Evolutionary conservation across 2,888 invertebrate species (phyloP).

Genomic region (Drosophila fulvimacula): DNA sequence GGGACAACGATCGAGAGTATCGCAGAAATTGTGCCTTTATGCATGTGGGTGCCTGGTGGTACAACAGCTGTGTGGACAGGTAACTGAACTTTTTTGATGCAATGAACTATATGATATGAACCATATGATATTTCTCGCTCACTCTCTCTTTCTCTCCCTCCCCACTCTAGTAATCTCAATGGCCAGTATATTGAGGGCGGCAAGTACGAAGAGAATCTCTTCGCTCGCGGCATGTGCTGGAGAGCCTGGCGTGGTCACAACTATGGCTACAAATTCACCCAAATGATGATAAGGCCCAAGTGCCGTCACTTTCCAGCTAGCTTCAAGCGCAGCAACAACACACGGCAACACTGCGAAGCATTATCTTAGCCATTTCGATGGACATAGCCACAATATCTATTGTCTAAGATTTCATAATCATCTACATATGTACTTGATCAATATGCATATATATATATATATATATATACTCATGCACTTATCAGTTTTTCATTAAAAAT

Average conservation of each 20-base stretch:
- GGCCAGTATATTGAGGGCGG: conserved; percentile 84
- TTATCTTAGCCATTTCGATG: neutral
- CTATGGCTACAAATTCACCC: conserved; percentile 87
- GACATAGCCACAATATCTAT: neutral
- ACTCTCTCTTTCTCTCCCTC: too few relatives aligned
- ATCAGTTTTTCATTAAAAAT: neutral
- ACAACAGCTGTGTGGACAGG: conserved; percentile 89
- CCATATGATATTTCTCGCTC: too few relatives aligned
- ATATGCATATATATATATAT: neutral
- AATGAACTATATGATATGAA: too few relatives aligned
- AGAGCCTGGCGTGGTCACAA: conserved; percentile 88
- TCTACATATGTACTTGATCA: neutral
- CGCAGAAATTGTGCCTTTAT: conserved; percentile 88
- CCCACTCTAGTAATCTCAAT: conserved; percentile 87
- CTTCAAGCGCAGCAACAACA: neutral
- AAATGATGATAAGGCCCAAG: conserved; percentile 87
- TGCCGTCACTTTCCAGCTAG: conserved; percentile 49
- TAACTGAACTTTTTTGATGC: too few relatives aligned
- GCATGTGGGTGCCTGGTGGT: conserved; percentile 91
- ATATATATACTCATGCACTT: too few relatives aligned
- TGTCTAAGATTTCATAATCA: neutral
- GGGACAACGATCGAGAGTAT: conserved; percentile 88
- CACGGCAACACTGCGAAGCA: conserved; percentile 22
- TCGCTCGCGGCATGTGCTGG: conserved; percentile 88
- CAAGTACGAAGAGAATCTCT: conserved; percentile 84